These are phyloP conservation scores for Siderastrea radians DNA, from an alignment of 92 coral and sea anemone genomes.

Conservation along the genomic window DNA sequence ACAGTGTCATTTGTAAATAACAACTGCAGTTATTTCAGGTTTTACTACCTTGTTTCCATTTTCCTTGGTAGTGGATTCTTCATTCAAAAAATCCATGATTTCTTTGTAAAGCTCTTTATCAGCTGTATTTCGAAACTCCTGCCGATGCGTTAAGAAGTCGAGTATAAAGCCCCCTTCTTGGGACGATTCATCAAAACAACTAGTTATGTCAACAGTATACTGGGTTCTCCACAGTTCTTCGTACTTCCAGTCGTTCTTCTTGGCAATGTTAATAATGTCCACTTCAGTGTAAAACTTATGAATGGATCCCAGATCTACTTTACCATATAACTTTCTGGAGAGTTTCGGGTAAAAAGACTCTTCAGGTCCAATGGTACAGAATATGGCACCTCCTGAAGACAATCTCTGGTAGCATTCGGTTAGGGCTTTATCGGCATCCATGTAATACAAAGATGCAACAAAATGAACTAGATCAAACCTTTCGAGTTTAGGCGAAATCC, in stretches of 20 bases:
- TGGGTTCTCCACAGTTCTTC: neutral
- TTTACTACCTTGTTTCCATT: neutral
- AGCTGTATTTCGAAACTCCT: slow-evolving; percentile 4
- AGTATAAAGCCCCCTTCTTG: slow-evolving; percentile 9
- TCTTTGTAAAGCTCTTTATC: neutral
- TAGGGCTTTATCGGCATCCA: slow-evolving; percentile 15
- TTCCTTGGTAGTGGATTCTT: neutral
- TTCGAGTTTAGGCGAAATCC: neutral
- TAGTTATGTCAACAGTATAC: neutral
- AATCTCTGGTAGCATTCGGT: neutral
- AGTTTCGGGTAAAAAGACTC: slow-evolving; percentile 8
- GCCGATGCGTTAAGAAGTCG: slow-evolving; percentile 18
- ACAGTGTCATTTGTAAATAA: neutral
- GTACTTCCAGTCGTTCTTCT: slow-evolving; percentile 18
- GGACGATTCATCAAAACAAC: slow-evolving; percentile 13
- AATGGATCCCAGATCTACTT: neutral
- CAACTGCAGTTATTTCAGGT: neutral
- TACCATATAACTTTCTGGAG: neutral
- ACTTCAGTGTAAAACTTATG: slow-evolving; percentile 9
- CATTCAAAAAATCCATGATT: neutral
- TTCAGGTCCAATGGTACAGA: slow-evolving; percentile 4
- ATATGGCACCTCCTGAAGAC: slow-evolving; percentile 2
- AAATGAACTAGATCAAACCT: slow-evolving; percentile 15
- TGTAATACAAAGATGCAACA: slow-evolving; percentile 10
- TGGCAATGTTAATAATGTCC: neutral